Evolutionary conservation across 1,140 invertebrate genomes (phyloP), one percentile per base, ranked within the genome.

Genomic region (Arctopsyche grandis): DNA sequence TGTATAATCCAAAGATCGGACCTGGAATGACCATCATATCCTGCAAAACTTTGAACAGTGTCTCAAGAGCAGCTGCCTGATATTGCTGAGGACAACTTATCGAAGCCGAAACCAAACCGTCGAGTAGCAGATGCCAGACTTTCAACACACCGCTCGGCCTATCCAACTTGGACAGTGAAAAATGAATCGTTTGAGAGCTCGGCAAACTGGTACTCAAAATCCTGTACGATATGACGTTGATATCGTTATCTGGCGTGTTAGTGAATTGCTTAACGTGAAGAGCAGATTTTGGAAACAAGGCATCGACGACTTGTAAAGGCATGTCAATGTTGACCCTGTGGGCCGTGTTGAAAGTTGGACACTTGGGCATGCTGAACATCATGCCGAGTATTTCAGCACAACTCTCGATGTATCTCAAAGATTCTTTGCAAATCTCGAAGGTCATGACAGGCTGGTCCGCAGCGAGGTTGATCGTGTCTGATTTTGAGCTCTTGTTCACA

Each of bases 331-430:
- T 95, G 79, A 97, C 95, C 84, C 94, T 93, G 83, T 97, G 94
- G 0, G 95, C 94, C 10, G 96, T 93, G 85, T 97, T 95, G 84
- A 98, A 98, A 66, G 95, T 94, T 0, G 96, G 97, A 86, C 96
- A 97, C 80, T 95, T 95, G 16, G 96, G 96, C 96, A 98, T 98
- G 83, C 93, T 93, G 86, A 96, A 97, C 95, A 98, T 98, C 82
- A 95, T 95, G 0, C 94, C 92, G 29, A 98, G 87, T 79, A 98
- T 97, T 78, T 93, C 91, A 80, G 93, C 94, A 85, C 95, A 97
- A 81, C 92, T 94, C 83, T 96, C 91, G 14, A 98, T 88, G 83
- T 97, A 96, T 80, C 94, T 94, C 0, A 98, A 85, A 5, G 96
- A 95, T 83, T 97, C 95, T 56, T 95, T 90, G 83, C 95, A 95